Evolutionary conservation across 2,113 vertebrate genomes (phyloP), one percentile per base, ranked within the genome.

Genomic region (Lampris megalopsis): DNA sequence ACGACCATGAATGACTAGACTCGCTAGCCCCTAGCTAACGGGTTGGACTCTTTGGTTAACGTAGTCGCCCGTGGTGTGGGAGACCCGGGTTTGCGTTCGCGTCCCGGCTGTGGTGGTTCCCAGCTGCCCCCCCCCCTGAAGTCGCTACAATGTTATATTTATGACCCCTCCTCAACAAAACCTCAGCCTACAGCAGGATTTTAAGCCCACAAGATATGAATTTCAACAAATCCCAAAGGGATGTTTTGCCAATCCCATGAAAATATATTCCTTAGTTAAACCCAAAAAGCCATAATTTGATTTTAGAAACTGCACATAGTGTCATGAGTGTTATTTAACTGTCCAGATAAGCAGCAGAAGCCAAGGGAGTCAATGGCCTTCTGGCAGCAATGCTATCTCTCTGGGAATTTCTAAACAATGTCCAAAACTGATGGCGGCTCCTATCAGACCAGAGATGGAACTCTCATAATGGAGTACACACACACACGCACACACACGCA

Each of bases 361-460:
- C 68, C 50, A 59, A 45, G 56, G 71, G 86, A 88, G 91, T 92
- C 89, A 85, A 40, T 92, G 92, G 92, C 85, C 91, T 64, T 24
- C 68, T 74, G 78, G 77, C 75, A 24, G 64, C 50, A 75, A 65
- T 60, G 69, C 64, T 68, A 80, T 91, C 86, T 79, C 73, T 75
- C 56, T 82, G 87, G 86, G 87, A 91, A 92, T 83, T 71, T 79
- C 82, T 91, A 89, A 93, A 91, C 91, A 91, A 80, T 84, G 90
- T 81, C 79, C 85, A 24, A 81, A 74, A 83, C 81, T 77, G 81
- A 83, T 56, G 11, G 70, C 67, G 78, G 80, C 78, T 37, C 73
- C 81, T 71, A 84, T 83, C 68, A 76, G 42, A 80, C 6, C 13
- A 48, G 63, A 63, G 53, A 10, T 9, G 56, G 59, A 7, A 24